These are phyloP conservation scores for Phyllostomus discolor DNA, from an alignment of 2,113 vertebrate species.

Conservation along the genomic window DNA sequence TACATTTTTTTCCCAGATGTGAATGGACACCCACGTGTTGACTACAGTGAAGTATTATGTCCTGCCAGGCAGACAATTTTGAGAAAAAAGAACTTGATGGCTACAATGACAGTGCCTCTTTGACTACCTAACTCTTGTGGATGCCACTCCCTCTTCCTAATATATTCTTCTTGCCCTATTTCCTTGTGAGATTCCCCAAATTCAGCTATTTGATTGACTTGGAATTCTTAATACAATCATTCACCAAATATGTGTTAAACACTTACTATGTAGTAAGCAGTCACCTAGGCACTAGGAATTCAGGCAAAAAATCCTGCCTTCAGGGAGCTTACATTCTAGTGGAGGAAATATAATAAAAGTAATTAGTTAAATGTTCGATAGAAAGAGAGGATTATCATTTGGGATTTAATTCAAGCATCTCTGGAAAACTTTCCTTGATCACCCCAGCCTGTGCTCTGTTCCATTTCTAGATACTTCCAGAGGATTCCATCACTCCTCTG, in stretches of 20 bases:
- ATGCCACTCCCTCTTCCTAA: background rate
- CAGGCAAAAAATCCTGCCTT: background rate
- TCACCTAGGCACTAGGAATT: background rate
- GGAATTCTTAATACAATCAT: background rate
- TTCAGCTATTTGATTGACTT: background rate
- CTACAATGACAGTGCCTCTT: background rate
- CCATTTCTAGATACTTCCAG: background rate
- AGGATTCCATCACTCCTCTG: background rate
- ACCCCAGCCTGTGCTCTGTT: background rate
- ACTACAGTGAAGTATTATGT: background rate
- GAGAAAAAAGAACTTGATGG: background rate
- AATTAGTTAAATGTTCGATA: background rate
- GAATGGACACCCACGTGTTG: background rate
- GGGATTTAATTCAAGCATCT: background rate
- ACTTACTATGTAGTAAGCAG: background rate
- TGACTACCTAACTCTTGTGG: background rate
- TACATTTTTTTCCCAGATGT: background rate
- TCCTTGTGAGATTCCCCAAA: background rate
- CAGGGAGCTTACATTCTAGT: background rate
- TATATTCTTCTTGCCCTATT: background rate
- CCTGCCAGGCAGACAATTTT: background rate
- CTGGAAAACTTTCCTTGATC: background rate
- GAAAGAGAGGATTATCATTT: background rate
- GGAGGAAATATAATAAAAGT: background rate
- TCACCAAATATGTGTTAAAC: background rate